phyloP scores from a whole-genome alignment of 2,113 vertebrate genomes.

The Narcine bancroftii region DNA sequence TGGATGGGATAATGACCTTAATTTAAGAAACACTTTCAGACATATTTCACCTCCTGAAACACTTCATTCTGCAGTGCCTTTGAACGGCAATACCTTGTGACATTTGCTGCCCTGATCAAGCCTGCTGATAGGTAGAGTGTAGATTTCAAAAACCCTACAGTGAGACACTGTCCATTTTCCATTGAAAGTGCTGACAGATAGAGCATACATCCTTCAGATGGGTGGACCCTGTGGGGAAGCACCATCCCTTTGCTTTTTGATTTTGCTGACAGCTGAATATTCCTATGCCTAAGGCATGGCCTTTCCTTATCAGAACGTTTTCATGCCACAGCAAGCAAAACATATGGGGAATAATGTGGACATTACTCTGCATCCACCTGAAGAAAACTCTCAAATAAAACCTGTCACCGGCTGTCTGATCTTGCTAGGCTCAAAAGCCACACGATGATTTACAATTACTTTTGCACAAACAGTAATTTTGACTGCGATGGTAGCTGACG shows the following conservation, averaged over 20 bases:
- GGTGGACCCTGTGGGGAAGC: background rate
- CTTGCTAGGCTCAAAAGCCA: background rate
- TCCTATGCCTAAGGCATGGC: background rate
- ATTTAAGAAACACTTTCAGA: background rate
- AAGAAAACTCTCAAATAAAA: background rate
- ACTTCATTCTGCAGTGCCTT: background rate
- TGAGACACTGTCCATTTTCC: background rate
- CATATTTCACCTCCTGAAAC: background rate
- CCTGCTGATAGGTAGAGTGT: background rate
- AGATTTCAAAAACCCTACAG: slow-evolving; percentile 1
- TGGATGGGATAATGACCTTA: background rate
- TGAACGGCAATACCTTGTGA: background rate
- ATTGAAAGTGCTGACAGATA: background rate
- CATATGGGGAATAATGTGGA: too few relatives aligned
- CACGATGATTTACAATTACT: background rate
- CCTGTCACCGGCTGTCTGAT: too few relatives aligned
- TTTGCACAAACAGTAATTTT: background rate
- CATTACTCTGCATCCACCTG: background rate
- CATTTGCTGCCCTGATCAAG: slow-evolving; percentile 23
- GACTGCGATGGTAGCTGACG: too few relatives aligned
- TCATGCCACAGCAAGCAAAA: background rate
- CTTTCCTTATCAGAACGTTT: too few relatives aligned
- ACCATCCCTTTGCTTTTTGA: slow-evolving; percentile 10
- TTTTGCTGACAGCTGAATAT: slow-evolving; percentile 8
- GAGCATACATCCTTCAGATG: background rate